Conservation (phyloP, 2,888 invertebrate genomes). For the Silvanus unidentatus region DNA sequence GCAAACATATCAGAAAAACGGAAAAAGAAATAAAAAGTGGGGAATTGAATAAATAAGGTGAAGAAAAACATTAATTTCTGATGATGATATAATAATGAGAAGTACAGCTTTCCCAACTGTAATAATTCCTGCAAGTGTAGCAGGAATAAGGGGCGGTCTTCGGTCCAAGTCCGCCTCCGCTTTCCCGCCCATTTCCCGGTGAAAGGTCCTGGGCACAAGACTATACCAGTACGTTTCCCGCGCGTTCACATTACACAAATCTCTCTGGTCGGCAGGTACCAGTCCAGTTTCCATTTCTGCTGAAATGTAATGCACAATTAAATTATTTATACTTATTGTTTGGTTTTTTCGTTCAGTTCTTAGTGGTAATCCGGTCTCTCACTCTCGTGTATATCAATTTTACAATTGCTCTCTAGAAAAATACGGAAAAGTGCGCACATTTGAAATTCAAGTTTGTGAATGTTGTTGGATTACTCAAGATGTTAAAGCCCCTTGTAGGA, state of each 20-base stretch:
- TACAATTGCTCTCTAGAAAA: neutral
- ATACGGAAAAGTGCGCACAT: too few relatives aligned
- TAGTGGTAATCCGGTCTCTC: slow-evolving; percentile 3
- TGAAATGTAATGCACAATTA: slow-evolving; percentile 20
- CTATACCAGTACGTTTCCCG: slow-evolving; percentile 17
- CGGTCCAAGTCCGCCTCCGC: slow-evolving; percentile 19
- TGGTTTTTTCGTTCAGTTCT: slow-evolving; percentile 16
- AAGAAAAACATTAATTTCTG: slow-evolving; percentile 12
- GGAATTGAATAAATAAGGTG: slow-evolving; percentile 6
- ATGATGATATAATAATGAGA: slow-evolving; percentile 3
- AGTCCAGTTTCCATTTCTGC: slow-evolving; percentile 10
- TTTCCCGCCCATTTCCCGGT: slow-evolving; percentile 28
- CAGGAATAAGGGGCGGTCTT: slow-evolving; percentile 28
- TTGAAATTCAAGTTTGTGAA: too few relatives aligned
- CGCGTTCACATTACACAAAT: slow-evolving; percentile 11
- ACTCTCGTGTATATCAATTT: slow-evolving; percentile 12
- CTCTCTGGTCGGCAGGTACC: slow-evolving; percentile 1
- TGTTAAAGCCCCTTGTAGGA: slow-evolving; percentile 11
- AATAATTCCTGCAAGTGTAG: slow-evolving; percentile 28
- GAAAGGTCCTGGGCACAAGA: slow-evolving; percentile 10
- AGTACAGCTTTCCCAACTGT: neutral
- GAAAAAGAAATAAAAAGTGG: too few relatives aligned
- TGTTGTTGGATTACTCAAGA: slow-evolving; percentile 3
- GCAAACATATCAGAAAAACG: too few relatives aligned
- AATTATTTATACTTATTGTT: slow-evolving; percentile 16